phyloP scores from a whole-genome alignment of 2,888 invertebrate genomes.

The Erebia palarica region DNA sequence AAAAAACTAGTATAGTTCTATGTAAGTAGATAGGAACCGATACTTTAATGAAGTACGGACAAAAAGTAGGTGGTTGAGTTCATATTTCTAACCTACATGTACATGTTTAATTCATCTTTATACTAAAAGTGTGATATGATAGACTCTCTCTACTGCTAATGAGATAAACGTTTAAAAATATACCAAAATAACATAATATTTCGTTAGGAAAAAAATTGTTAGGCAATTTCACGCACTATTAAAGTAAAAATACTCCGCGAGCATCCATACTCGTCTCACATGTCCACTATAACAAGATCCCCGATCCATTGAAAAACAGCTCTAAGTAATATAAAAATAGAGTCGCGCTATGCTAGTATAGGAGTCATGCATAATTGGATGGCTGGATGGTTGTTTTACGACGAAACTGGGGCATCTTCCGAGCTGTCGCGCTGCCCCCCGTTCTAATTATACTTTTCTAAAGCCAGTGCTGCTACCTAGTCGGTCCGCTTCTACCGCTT shows the following conservation, averaged over 20 bases:
- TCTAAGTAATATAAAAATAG: conserved; percentile 36
- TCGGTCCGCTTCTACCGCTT: conserved; percentile 40
- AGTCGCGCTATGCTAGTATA: conserved; percentile 32
- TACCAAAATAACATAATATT: background rate
- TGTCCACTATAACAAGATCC: conserved; percentile 43
- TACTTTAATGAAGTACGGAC: too few relatives aligned
- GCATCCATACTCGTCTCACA: conserved; percentile 35
- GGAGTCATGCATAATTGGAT: conserved; percentile 43
- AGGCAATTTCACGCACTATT: conserved; percentile 36
- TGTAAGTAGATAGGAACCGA: too few relatives aligned
- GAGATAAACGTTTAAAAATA: background rate
- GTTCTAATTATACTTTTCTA: conserved; percentile 62
- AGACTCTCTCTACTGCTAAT: too few relatives aligned
- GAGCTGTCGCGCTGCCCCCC: conserved; percentile 59
- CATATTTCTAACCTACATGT: too few relatives aligned
- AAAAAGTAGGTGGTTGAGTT: too few relatives aligned
- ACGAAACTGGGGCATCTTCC: conserved; percentile 61
- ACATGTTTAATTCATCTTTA: too few relatives aligned
- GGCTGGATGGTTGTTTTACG: conserved; percentile 48
- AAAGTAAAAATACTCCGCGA: conserved; percentile 36
- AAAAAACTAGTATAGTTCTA: too few relatives aligned
- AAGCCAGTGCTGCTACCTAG: conserved; percentile 51
- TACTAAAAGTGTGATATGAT: too few relatives aligned
- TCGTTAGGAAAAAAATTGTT: conserved; percentile 26
- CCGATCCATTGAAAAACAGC: conserved; percentile 32